phyloP scores from a whole-genome alignment of 2,888 invertebrate species.

The Celastrina argiolus region DNA sequence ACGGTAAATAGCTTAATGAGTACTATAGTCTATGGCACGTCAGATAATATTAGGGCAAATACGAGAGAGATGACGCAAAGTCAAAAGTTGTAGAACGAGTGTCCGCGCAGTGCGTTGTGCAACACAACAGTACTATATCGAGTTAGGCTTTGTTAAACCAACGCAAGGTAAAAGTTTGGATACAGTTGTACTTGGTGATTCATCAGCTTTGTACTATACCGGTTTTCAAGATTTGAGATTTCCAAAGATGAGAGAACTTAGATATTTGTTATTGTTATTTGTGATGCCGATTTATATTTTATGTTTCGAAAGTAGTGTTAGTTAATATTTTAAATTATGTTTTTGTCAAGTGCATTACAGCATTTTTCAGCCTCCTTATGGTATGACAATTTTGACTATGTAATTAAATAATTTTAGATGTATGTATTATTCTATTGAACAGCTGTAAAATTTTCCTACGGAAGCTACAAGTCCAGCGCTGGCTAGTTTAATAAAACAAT shows the following conservation, averaged over 20 bases:
- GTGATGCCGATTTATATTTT: too few species aligned
- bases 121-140: slow-evolving; percentile 46
- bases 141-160: slow-evolving; percentile 26
- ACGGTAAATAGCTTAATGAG: too few species aligned
- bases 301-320: too few species aligned
- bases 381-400: too few species aligned
- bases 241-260: too few species aligned
- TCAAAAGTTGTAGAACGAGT: slow-evolving; percentile 48
- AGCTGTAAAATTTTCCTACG: not conserved
- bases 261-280: too few species aligned
- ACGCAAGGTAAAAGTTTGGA: slow-evolving; percentile 7
- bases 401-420: too few species aligned
- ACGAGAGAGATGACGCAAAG: slow-evolving; percentile 42
- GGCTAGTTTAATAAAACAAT: not conserved
- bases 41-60: slow-evolving; percentile 27
- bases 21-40: not conserved
- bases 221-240: not conserved
- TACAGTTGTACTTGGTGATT: slow-evolving; percentile 15
- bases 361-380: too few species aligned
- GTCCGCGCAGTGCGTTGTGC: slow-evolving; percentile 46
- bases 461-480: not conserved
- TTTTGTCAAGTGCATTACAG: too few species aligned
- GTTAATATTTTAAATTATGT: too few species aligned
- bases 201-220: not conserved
- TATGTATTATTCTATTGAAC: not conserved